These are phyloP conservation scores for Mythimna albipuncta DNA, from an alignment of 2,888 invertebrate genomes.

Conservation along the genomic window DNA sequence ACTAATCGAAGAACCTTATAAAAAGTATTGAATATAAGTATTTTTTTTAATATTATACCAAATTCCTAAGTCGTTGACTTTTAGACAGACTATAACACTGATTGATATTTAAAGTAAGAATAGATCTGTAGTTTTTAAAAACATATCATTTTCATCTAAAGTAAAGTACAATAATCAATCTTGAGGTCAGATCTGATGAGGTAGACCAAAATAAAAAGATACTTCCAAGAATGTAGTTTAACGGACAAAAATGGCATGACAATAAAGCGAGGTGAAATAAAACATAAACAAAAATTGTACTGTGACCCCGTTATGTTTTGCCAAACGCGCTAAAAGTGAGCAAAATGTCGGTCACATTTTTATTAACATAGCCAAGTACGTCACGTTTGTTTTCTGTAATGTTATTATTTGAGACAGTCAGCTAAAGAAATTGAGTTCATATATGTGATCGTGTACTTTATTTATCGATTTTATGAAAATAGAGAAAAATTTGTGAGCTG, in stretches of 20 bases:
- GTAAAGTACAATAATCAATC: too few species aligned
- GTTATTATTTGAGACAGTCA: constrained; percentile 26
- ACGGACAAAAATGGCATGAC: constrained; percentile 4
- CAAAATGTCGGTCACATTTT: constrained; percentile 39
- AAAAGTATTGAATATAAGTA: too few species aligned
- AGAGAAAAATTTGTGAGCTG: not conserved
- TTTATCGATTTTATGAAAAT: not conserved
- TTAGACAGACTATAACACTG: too few species aligned
- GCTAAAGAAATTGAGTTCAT: constrained; percentile 35
- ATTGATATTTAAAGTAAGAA: not conserved
- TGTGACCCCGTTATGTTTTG: constrained; percentile 24
- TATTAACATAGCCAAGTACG: not conserved
- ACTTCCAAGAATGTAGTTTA: constrained; percentile 10
- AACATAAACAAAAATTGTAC: constrained; percentile 14
- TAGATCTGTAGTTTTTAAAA: not conserved
- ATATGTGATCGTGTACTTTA: not conserved
- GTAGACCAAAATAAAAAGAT: not conserved
- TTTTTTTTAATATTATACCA: too few species aligned
- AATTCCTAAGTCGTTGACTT: too few species aligned
- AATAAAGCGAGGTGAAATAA: constrained; percentile 14
- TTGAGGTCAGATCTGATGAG: not conserved
- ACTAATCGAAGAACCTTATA: too few species aligned
- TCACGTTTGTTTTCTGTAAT: constrained; percentile 6
- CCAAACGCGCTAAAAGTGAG: constrained; percentile 6
- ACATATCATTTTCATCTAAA: too few species aligned